phyloP scores from a whole-genome alignment of 1,140 invertebrate genomes.

The Aphaenogaster ashmeadi region DNA sequence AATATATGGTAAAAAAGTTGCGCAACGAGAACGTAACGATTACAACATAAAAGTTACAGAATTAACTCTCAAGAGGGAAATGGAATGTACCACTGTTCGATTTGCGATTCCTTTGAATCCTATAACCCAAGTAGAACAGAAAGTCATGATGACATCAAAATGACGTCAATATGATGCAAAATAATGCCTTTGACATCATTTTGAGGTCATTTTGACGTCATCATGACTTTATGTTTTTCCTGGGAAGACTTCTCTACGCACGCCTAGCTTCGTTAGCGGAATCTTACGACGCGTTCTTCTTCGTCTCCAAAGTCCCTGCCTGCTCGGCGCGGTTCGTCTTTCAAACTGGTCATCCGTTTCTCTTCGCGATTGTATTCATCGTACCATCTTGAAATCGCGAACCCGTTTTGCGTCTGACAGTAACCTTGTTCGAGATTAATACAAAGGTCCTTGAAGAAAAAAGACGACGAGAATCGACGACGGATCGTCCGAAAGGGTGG shows the following conservation, averaged over 20 bases:
- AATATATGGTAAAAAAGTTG: no score
- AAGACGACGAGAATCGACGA: background rate
- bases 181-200: no score
- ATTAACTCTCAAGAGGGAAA: background rate
- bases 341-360: background rate
- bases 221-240: no score
- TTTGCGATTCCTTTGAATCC: background rate
- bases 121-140: no score
- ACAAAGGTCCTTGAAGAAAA: background rate
- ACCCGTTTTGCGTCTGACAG: slow-evolving; percentile 4
- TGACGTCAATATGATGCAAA: no score
- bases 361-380: slow-evolving; percentile 4
- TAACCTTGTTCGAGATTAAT: background rate
- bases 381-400: background rate
- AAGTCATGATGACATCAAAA: no score
- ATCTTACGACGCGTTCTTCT: background rate
- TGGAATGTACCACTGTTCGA: background rate
- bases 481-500: background rate
- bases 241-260: background rate
- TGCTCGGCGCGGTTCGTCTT: slow-evolving; percentile 26
- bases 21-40: no score
- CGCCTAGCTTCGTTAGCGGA: slow-evolving; percentile 9
- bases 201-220: no score
- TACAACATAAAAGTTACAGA: no score
- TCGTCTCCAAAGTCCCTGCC: slow-evolving; percentile 1